phyloP scores from a whole-genome alignment of 2,888 invertebrate species.

The Oxycera nigricornis region DNA sequence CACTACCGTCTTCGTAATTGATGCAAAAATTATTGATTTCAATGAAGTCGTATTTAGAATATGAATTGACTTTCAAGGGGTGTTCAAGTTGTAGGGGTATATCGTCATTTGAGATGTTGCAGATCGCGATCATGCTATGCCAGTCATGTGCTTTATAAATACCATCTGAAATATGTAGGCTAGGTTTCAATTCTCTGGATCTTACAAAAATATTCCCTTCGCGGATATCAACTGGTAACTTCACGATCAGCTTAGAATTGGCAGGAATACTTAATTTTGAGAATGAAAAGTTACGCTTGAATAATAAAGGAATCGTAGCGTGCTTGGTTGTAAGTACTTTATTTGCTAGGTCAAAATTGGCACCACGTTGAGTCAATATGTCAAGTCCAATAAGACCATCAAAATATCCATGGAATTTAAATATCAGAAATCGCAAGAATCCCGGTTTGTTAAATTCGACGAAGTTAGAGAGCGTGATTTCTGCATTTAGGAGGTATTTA shows the following conservation, averaged over 20 bases:
- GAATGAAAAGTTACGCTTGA: conserved; percentile 2
- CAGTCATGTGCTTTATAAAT: background rate
- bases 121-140: too few relatives aligned
- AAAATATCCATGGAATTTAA: conserved; percentile 39
- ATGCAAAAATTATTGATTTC: background rate
- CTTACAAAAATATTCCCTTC: background rate
- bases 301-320: background rate
- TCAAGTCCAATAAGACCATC: conserved; percentile 35
- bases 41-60: background rate
- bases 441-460: conserved; percentile 38
- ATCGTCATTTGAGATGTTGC: too few relatives aligned
- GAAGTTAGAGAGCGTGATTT: conserved; percentile 33
- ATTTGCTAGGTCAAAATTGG: conserved; percentile 27
- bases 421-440: conserved; percentile 15
- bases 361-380: conserved; percentile 15
- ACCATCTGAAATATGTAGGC: background rate
- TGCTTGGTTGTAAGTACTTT: conserved; percentile 32
- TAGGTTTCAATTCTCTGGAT: background rate
- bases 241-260: background rate
- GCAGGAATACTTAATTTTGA: background rate
- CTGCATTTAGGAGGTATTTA: conserved; percentile 20
- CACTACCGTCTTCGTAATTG: background rate
- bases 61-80: background rate
- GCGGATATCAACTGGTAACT: background rate
- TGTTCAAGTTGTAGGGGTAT: too few relatives aligned